Evolutionary conservation across 2,797 vertebrate genomes (phyloP).

Genomic region (Adelosebastes latens): DNA sequence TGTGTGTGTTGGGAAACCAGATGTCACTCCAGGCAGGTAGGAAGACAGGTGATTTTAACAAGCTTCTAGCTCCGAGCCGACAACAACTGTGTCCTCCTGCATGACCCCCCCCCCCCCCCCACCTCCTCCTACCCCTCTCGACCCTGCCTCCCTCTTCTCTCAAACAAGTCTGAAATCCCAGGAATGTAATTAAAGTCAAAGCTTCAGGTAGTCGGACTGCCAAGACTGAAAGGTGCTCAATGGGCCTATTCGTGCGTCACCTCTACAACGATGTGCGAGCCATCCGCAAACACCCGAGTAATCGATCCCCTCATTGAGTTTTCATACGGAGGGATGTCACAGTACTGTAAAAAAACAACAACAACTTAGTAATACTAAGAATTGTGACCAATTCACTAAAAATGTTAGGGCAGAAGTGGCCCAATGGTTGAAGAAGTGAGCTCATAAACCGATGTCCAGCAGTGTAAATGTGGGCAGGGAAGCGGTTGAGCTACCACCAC

Average conservation of each 20-base stretch:
- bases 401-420: too few relatives aligned
- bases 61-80: conserved; percentile 61
- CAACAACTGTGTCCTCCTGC: conserved; percentile 42
- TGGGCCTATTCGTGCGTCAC: conserved; percentile 2
- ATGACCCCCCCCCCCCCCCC: conserved; percentile 11
- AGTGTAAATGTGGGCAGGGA: not conserved
- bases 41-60: conserved; percentile 75
- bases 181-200: conserved; percentile 76
- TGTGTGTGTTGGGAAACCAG: conserved; percentile 69
- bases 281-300: not conserved
- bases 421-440: not conserved
- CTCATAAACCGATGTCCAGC: not conserved
- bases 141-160: conserved; percentile 26
- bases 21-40: conserved; percentile 68
- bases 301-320: not conserved
- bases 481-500: not conserved
- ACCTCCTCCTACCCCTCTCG: conserved; percentile 2
- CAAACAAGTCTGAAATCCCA: conserved; percentile 62
- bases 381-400: not conserved
- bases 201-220: conserved; percentile 47
- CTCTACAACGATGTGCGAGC: not conserved
- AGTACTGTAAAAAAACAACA: not conserved
- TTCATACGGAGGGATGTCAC: not conserved
- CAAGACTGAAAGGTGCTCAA: conserved; percentile 22
- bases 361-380: not conserved